Evolutionary conservation across 1,140 invertebrate genomes (phyloP).

Genomic region (Listronotus bonariensis): DNA sequence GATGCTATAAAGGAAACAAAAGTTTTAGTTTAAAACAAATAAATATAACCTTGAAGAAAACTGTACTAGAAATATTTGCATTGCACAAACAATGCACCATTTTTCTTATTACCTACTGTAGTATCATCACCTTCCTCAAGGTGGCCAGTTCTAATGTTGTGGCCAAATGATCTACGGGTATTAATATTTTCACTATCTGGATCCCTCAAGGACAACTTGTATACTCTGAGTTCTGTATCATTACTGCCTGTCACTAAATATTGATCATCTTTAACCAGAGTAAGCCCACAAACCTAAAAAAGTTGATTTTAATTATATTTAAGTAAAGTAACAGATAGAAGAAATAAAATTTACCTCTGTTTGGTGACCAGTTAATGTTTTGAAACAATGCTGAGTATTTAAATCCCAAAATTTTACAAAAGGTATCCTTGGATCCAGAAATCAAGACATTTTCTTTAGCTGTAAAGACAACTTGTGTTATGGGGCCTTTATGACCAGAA

Average conservation of each 20-base stretch:
- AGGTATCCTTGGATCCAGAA: slow-evolving; percentile 90
- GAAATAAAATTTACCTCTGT: slow-evolving; percentile 64
- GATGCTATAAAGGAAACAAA: slow-evolving; percentile 57
- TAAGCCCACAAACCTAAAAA: slow-evolving; percentile 78
- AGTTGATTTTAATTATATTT: no score
- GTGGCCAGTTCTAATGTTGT: slow-evolving; percentile 60
- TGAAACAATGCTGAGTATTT: slow-evolving; percentile 93
- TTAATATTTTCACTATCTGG: slow-evolving; percentile 58
- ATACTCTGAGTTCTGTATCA: slow-evolving; percentile 84
- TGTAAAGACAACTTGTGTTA: slow-evolving; percentile 89
- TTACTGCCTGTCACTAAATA: slow-evolving; percentile 85
- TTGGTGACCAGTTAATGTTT: slow-evolving; percentile 83
- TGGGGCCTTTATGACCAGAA: slow-evolving; percentile 87
- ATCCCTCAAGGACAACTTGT: slow-evolving; percentile 67
- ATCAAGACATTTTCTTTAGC: slow-evolving; percentile 77
- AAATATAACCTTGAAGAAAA: no score
- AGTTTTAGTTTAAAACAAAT: background rate
- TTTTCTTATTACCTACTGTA: slow-evolving; percentile 51
- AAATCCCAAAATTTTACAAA: slow-evolving; percentile 98
- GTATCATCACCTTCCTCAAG: slow-evolving; percentile 63
- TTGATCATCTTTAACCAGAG: slow-evolving; percentile 76
- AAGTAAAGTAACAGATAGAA: no score
- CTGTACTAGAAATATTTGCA: no score
- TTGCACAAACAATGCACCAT: no score
- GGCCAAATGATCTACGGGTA: slow-evolving; percentile 59